Base-by-base conservation (phyloP, 2,797 vertebrate species). In the Pagetopsis macropterus region DNA sequence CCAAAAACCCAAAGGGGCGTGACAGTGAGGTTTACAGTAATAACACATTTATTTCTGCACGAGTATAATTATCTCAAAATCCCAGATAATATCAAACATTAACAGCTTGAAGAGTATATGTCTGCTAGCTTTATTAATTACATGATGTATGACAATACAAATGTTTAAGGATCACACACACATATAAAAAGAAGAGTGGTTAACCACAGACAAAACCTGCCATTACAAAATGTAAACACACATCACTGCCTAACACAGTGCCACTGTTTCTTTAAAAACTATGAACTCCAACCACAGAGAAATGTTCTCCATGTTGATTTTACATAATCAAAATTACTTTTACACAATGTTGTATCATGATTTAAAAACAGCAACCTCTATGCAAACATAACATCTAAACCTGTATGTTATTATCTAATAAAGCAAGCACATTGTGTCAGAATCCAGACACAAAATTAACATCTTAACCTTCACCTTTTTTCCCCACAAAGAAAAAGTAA, bases 121-220 rank as follows among this genome's bases (percentile, higher is more conserved):
- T 78, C 50, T 65, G 13, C 12, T 57, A 57, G 14, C 40, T 85
- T 87, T 79, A 83, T 79, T 81, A 43, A 27, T 75, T 46, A n/a
- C 23, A 75, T 7, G 8, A 37, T 27, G 73, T 23, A n/a, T 17
- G 27, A 73, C 8, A 51, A 51, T 54, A 66, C 62, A 85, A 62
- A 37, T 1, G 21, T 21, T 62, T 72, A 8, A 65, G 23, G 3
- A 55, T 74, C 10, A 23, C n/a, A 40, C 1, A 77, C 13, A 49
- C 16, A 63, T 7, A 10, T 43, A 8, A 41, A 46, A 59, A 33
- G 58, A 64, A 63, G 2, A 68, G 50, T 3, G 13, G 61, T 6
- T 49, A 43, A 65, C 17, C 41, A 59, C 51, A n/a, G 45, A 78
- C 3, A 73, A 43, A 55, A 16, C 17, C 12, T 57, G 12, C 16